Evolutionary conservation across 2,888 invertebrate genomes (phyloP).

Genomic region (Scaptomyza flava): DNA sequence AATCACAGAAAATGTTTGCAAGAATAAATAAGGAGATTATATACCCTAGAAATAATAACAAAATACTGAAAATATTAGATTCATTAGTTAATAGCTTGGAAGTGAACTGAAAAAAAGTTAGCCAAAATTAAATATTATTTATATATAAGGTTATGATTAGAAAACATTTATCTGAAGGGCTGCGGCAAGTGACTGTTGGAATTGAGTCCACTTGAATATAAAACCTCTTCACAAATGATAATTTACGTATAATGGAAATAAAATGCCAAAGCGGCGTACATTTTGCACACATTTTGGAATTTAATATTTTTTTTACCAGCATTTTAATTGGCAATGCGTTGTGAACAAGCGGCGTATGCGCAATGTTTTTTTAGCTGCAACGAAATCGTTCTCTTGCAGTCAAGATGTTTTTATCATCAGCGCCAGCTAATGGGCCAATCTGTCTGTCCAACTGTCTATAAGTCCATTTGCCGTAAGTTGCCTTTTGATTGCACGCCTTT

Average conservation of each 20-base stretch:
- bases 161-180: background rate
- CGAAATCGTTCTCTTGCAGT: slow-evolving; percentile 24
- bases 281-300: slow-evolving; percentile 44
- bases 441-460: slow-evolving; percentile 13
- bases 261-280: slow-evolving; percentile 44
- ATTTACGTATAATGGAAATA: slow-evolving; percentile 13
- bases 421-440: slow-evolving; percentile 59
- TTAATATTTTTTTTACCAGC: slow-evolving; percentile 55
- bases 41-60: slow-evolving; percentile 4
- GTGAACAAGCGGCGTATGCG: slow-evolving; percentile 67
- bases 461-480: slow-evolving; percentile 31
- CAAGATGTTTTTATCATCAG: slow-evolving; percentile 75
- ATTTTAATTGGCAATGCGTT: slow-evolving; percentile 61
- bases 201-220: background rate
- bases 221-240: slow-evolving; percentile 13
- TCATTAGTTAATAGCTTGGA: background rate
- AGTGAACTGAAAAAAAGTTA: background rate
- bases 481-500: slow-evolving; percentile 57
- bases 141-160: background rate
- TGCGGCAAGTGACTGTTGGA: background rate
- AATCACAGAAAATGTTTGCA: background rate
- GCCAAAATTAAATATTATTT: too few relatives aligned
- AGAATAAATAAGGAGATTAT: background rate
- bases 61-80: too few relatives aligned
- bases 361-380: slow-evolving; percentile 65